Base-by-base conservation (phyloP, 2,888 invertebrate species). In the Mythimna pallens region DNA sequence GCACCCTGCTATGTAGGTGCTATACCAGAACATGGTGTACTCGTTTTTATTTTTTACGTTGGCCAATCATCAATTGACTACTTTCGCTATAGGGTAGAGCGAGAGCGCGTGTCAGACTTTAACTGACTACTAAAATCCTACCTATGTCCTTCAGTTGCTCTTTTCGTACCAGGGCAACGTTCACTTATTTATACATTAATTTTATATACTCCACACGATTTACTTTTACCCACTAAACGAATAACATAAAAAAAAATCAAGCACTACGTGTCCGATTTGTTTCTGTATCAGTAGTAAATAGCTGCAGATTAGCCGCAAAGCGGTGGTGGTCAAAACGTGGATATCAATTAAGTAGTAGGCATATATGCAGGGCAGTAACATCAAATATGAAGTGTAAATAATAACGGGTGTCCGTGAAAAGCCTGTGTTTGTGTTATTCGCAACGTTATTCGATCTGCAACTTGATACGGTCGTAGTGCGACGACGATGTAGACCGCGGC, bases 331-430 rank as follows among this genome's bases (percentile, higher is more conserved):
- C 20, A 17, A 25, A 25, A 58, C 20, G 34, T n/a, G 9, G 9
- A 50, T 58, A 52, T 9, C 43, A 63, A 76, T 76, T 54, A n/a
- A n/a, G n/a, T n/a, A 54, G n/a, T 43, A 25, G n/a, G n/a, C 3
- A n/a, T 3, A 43, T 25, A 54, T 22, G n/a, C 57, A 34, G 6
- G 7, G 14, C 25, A 52, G 34, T 43, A 30, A 55, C 12, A 40
- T 47, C 17, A 59, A 73, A 70, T 59, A 57, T 47, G 36, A 3
- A 55, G 47, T 55, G 25, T 52, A n/a, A 55, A 72, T 73, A 52
- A 66, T 68, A 76, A 75, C 65, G 69, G 57, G 63, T 81, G 82
- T 85, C 85, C 86, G 78, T 88, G 82, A 87, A 87, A 87, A 87
- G 65, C 47, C 68, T 59, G 50, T 63, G 59, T 69, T 73, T 62